phyloP scores from a whole-genome alignment of 92 coral and sea anemone genomes.

The Siderastrea radians region DNA sequence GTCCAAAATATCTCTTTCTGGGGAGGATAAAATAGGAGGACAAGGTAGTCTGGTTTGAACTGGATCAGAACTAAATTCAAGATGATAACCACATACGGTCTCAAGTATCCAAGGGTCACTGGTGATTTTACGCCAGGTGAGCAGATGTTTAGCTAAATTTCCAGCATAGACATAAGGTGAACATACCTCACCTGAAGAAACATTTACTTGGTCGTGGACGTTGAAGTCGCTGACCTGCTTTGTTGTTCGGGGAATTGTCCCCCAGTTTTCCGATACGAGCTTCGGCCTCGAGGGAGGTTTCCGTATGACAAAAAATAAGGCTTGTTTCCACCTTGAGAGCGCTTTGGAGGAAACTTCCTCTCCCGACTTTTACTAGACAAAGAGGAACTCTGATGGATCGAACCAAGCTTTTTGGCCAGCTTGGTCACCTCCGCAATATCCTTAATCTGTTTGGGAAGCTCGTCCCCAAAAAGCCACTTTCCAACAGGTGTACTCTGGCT shows the following conservation, averaged over 20 bases:
- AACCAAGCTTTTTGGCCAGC: slow-evolving; percentile 41
- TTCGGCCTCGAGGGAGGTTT: neutral
- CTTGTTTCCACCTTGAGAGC: neutral
- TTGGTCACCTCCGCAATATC: slow-evolving; percentile 77
- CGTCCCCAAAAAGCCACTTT: slow-evolving; percentile 73
- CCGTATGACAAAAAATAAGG: neutral
- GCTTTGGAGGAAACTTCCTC: neutral
- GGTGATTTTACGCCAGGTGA: slow-evolving; percentile 33
- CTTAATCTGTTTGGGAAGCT: slow-evolving; percentile 75
- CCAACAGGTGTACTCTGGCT: slow-evolving; percentile 55
- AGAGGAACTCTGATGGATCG: too few relatives aligned
- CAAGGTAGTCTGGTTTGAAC: neutral
- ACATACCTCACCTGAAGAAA: neutral
- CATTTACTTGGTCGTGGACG: neutral
- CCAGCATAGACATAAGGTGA: slow-evolving; percentile 5
- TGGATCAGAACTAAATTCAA: neutral
- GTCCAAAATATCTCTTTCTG: neutral
- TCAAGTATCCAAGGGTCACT: slow-evolving; percentile 60
- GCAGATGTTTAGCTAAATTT: neutral
- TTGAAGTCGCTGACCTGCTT: neutral
- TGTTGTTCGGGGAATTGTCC: neutral
- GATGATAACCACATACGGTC: slow-evolving; percentile 53
- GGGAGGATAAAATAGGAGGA: neutral
- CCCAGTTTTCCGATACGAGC: neutral
- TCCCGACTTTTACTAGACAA: slow-evolving; percentile 29